These are phyloP conservation scores for Drosophila quadrilineata DNA, from an alignment of 1,140 invertebrate species.

Conservation along the genomic window DNA sequence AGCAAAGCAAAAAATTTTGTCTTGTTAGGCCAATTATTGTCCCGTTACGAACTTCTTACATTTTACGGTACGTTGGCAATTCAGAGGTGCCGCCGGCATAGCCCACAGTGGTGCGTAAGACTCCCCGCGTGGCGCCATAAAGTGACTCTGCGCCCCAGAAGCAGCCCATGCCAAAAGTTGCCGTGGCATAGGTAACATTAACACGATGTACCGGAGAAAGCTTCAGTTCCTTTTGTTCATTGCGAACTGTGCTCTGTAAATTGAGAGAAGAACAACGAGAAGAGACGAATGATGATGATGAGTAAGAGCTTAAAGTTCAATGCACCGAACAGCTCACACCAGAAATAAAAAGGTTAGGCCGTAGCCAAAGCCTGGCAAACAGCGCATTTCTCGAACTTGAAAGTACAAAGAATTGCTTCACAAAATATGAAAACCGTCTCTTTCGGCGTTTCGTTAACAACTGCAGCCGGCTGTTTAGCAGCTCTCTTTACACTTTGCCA, in stretches of 20 bases:
- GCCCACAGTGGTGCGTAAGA: conserved; percentile 95
- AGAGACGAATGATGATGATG: conserved; percentile 20
- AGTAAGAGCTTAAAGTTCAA: conserved; percentile 18
- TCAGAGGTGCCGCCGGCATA: conserved; percentile 93
- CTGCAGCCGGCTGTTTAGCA: conserved; percentile 3
- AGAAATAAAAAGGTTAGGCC: conserved; percentile 64
- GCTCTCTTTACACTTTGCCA: conserved; percentile 14
- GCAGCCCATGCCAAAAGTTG: conserved; percentile 97
- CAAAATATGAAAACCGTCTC: conserved; percentile 8
- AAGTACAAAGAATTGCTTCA: not conserved
- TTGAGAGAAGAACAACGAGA: conserved; percentile 21
- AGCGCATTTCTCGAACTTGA: conserved; percentile 45
- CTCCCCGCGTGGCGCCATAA: conserved; percentile 92
- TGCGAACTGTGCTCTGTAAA: conserved; percentile 68
- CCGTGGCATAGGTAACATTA: conserved; percentile 80
- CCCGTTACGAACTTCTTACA: conserved; percentile 85
- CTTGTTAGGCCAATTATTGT: conserved; percentile 53
- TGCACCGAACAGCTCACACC: conserved; percentile 32
- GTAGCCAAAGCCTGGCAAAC: conserved; percentile 59
- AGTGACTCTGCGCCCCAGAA: conserved; percentile 98
- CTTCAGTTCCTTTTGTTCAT: conserved; percentile 73
- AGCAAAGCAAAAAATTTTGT: conserved; percentile 20
- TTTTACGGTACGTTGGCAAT: conserved; percentile 91
- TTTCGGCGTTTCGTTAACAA: conserved; percentile 19
- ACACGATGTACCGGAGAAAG: conserved; percentile 64